phyloP scores from a whole-genome alignment of 2,888 invertebrate species.

The Epinotia nisella region DNA sequence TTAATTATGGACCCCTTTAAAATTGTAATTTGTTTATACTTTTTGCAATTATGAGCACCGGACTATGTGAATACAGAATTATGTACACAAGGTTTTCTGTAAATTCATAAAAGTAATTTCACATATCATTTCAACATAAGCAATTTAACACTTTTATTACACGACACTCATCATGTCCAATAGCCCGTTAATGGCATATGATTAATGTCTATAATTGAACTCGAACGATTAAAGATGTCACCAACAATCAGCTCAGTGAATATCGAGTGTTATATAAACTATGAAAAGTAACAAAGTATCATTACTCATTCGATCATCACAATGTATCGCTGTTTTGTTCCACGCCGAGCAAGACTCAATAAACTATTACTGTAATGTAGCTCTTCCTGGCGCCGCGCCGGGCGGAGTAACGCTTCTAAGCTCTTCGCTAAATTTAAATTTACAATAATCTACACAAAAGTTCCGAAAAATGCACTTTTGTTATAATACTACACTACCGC shows the following conservation, averaged over 20 bases:
- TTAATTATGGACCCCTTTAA: no score
- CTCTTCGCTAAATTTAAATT: no score
- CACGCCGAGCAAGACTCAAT: neutral
- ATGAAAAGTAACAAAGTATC: neutral
- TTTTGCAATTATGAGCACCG: neutral
- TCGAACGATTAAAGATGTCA: slow-evolving; percentile 10
- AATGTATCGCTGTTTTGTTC: neutral
- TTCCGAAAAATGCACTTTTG: no score
- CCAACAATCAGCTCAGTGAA: neutral
- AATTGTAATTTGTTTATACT: neutral
- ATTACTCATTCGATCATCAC: neutral
- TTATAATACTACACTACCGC: no score
- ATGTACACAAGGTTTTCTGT: neutral
- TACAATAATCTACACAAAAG: no score
- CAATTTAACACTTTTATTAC: neutral
- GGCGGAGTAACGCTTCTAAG: no score
- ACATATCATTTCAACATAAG: neutral
- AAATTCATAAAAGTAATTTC: neutral
- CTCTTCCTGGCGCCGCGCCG: no score
- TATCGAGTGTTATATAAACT: neutral
- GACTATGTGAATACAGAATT: neutral
- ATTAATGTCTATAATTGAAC: slow-evolving; percentile 11
- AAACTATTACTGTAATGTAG: no score
- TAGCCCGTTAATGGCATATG: neutral
- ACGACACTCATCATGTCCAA: slow-evolving; percentile 6